These are phyloP conservation scores for Platysteira castanea DNA, from an alignment of 2,113 vertebrate genomes.

Conservation along the genomic window DNA sequence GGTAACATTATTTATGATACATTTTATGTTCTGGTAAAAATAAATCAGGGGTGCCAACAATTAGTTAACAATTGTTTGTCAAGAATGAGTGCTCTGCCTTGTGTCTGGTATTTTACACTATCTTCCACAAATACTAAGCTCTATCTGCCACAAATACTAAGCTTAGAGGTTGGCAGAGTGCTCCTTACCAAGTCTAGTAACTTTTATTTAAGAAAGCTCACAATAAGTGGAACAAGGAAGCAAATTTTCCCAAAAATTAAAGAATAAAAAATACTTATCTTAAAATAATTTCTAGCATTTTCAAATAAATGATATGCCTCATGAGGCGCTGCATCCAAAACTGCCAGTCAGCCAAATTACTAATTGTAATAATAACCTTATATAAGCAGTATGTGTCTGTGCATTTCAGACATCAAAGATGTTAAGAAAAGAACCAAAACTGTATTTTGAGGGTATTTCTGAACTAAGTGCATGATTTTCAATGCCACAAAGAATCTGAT, in stretches of 20 bases:
- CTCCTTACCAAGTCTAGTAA: neutral
- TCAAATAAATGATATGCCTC: slow-evolving; percentile 18
- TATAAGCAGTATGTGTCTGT: slow-evolving; percentile 25
- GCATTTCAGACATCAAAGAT: slow-evolving; percentile 58
- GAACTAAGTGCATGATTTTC: slow-evolving; percentile 51
- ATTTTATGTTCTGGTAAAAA: slow-evolving; percentile 26
- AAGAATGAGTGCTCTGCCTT: neutral
- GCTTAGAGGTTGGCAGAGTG: neutral
- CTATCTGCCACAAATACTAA: neutral
- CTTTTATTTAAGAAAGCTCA: neutral
- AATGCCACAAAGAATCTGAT: slow-evolving; percentile 57
- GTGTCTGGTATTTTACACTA: neutral
- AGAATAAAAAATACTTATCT: slow-evolving; percentile 48
- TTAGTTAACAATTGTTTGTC: neutral
- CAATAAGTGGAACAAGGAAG: slow-evolving; percentile 11
- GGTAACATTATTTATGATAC: neutral
- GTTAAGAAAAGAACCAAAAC: slow-evolving; percentile 59
- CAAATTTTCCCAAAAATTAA: slow-evolving; percentile 1
- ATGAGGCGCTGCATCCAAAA: slow-evolving; percentile 29
- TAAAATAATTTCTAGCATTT: slow-evolving; percentile 52
- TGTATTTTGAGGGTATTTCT: slow-evolving; percentile 64
- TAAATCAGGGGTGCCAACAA: neutral
- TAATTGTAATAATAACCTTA: slow-evolving; percentile 42
- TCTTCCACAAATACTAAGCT: neutral
- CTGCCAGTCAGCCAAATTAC: slow-evolving; percentile 44